Evolutionary conservation across 2,888 invertebrate species (phyloP).

Genomic region (Drosophila yooni): DNA sequence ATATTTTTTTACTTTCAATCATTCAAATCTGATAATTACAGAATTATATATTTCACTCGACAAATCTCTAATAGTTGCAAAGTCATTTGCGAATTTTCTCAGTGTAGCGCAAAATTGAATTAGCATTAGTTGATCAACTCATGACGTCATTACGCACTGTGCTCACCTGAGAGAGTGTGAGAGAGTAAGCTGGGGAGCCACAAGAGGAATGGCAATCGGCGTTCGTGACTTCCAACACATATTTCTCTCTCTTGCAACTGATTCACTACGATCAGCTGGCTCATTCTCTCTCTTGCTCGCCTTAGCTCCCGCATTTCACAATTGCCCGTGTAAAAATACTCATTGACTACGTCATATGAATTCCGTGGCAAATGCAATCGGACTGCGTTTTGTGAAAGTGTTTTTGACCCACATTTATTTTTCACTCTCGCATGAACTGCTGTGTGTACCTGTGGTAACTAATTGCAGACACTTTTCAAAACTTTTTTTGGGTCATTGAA

Average conservation of each 20-base stretch:
- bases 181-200: neutral
- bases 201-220: constrained; percentile 12
- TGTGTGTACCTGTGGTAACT: constrained; percentile 10
- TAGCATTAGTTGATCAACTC: constrained; percentile 16
- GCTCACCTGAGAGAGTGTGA: neutral
- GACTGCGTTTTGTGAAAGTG: constrained; percentile 44
- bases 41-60: neutral
- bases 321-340: constrained; percentile 3
- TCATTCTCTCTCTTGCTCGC: constrained; percentile 2
- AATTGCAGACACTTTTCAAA: constrained; percentile 33
- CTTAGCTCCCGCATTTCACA: constrained; percentile 42
- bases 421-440: neutral
- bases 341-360: constrained; percentile 39
- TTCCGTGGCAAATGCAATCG: constrained; percentile 40
- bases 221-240: constrained; percentile 47
- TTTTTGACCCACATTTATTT: constrained; percentile 31
- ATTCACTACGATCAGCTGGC: constrained; percentile 23
- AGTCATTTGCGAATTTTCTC: constrained; percentile 3
- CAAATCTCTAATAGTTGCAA: neutral
- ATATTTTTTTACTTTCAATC: no score
- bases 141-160: constrained; percentile 26
- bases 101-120: constrained; percentile 25
- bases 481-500: constrained; percentile 57
- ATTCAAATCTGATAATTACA: no score
- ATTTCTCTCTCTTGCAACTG: constrained; percentile 13